A percentile compares a stretch with the other conserved stretches of the same genome.
Evolutionary conservation across 1,140 invertebrate genomes (phyloP).

Genomic region (Lordiphosa collinella): DNA sequence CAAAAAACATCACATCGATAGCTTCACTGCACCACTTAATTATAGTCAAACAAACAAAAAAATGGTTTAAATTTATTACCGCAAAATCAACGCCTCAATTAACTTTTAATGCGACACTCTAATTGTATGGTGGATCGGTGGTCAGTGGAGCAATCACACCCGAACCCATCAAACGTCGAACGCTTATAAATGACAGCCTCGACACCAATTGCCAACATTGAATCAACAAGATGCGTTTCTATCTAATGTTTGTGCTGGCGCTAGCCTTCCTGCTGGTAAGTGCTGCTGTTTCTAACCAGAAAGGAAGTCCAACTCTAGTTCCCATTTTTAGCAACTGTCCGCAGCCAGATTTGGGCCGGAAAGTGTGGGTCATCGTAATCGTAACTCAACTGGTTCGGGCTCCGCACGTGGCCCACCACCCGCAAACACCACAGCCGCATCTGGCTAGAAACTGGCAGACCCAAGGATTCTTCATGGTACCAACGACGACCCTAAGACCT

Average conservation of each 20-base stretch:
- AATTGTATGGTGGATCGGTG: too few relatives aligned
- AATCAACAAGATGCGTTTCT: conserved; percentile 50
- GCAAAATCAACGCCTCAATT: conserved; percentile 48
- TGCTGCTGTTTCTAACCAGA: background rate
- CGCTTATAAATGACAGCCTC: conserved; percentile 28
- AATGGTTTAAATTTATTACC: conserved; percentile 11
- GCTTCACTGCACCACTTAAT: conserved; percentile 11
- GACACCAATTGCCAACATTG: conserved; percentile 48
- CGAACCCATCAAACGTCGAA: background rate
- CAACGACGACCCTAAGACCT: too few relatives aligned
- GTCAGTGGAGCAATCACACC: conserved; percentile 4
- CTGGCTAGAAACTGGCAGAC: too few relatives aligned
- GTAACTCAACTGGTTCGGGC: too few relatives aligned
- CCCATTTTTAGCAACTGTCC: background rate
- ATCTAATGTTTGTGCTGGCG: conserved; percentile 35
- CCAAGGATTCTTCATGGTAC: too few relatives aligned
- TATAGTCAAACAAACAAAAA: conserved; percentile 5
- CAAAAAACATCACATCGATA: background rate
- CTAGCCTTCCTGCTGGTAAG: conserved; percentile 49
- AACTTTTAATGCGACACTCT: conserved; percentile 42
- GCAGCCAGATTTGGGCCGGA: too few relatives aligned
- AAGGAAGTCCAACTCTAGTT: background rate
- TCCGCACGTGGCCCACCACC: too few relatives aligned
- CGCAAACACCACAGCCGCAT: too few relatives aligned
- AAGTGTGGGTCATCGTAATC: too few relatives aligned